Evolutionary conservation across 2,797 vertebrate genomes (phyloP).

Genomic region (Phylloscopus collybita): DNA sequence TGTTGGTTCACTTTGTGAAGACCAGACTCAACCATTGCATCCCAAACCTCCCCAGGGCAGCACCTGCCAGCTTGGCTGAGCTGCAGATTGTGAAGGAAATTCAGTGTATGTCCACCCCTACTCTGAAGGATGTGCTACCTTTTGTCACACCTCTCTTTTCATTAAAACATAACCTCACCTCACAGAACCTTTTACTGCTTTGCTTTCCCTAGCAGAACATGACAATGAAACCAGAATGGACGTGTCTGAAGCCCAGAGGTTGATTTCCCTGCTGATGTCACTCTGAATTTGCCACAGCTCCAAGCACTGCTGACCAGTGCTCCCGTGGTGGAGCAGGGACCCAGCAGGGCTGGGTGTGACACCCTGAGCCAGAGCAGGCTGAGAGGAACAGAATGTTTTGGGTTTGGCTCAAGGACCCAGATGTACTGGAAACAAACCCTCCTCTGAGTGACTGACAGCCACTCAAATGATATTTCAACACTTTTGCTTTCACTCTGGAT

Average conservation of each 20-base stretch:
- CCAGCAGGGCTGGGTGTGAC: not conserved
- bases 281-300: too few relatives aligned
- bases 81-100: not conserved
- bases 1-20: not conserved
- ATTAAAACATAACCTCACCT: accelerated
- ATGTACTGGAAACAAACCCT: not conserved
- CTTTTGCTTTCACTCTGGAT: not conserved
- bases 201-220: accelerated
- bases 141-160: not conserved
- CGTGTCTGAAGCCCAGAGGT: too few relatives aligned
- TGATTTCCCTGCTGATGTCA: not conserved
- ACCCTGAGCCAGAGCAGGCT: not conserved
- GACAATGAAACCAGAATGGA: not conserved
- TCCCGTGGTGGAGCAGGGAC: not conserved
- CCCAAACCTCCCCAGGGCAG: not conserved
- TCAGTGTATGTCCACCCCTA: accelerated
- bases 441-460: not conserved
- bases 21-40: not conserved
- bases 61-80: not conserved
- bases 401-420: not conserved
- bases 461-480: not conserved
- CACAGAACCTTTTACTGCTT: not conserved
- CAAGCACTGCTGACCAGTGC: accelerated
- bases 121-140: not conserved
- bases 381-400: not conserved